Evolutionary conservation across 2,113 vertebrate species (phyloP).

Genomic region (Pycnonotus jocosus): DNA sequence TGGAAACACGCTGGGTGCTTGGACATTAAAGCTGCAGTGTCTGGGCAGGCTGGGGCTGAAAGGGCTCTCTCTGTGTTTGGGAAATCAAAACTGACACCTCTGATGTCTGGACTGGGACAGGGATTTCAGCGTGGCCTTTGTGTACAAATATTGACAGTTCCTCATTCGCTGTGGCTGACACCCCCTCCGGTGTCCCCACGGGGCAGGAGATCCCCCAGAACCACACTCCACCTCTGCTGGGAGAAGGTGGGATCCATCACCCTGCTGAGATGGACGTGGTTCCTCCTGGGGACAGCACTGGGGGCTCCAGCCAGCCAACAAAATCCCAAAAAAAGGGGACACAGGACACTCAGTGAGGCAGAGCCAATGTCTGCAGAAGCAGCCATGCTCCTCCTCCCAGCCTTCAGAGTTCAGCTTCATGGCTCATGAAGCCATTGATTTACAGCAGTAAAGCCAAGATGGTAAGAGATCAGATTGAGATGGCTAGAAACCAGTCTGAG

Average conservation of each 20-base stretch:
- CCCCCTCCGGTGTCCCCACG: rapidly evolving
- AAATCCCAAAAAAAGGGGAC: not conserved
- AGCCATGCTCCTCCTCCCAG: not conserved
- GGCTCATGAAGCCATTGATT: not conserved
- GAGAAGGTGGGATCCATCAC: not conserved
- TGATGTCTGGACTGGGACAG: conserved; percentile 32
- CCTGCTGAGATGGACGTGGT: rapidly evolving
- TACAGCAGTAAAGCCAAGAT: not conserved
- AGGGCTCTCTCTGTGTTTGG: conserved; percentile 66
- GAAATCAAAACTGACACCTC: conserved; percentile 66
- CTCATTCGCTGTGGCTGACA: not conserved
- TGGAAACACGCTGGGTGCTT: conserved; percentile 54
- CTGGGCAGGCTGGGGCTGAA: conserved; percentile 49
- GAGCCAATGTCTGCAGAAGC: not conserved
- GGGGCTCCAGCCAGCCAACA: not conserved
- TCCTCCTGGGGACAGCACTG: not conserved
- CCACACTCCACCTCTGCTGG: rapidly evolving
- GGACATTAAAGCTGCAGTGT: conserved; percentile 68
- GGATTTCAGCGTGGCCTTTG: conserved; percentile 38
- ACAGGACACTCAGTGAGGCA: rapidly evolving
- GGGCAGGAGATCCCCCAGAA: not conserved
- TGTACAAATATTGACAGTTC: conserved; percentile 51
- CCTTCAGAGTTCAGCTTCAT: not conserved
- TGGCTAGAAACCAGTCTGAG: not conserved
- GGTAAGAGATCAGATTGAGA: not conserved